These are phyloP conservation scores for Halesus radiatus DNA, from an alignment of 1,140 invertebrate species.

Conservation along the genomic window DNA sequence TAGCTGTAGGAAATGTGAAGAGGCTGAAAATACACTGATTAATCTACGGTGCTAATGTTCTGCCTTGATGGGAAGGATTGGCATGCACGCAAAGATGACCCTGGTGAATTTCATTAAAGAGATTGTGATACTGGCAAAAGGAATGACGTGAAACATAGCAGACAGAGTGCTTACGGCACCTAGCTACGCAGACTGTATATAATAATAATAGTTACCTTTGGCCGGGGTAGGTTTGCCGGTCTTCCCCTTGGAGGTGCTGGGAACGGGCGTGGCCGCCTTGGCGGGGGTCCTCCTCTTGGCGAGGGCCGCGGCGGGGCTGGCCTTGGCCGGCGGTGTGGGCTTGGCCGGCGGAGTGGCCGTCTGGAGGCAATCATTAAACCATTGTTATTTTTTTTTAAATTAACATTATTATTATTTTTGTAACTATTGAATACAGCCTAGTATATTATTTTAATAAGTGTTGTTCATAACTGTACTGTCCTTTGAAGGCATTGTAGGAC, in stretches of 20 bases:
- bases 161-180: neutral
- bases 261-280: constrained; percentile 15
- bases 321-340: constrained; percentile 38
- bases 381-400: neutral
- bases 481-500: no score
- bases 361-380: constrained; percentile 18
- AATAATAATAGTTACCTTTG: constrained; percentile 58
- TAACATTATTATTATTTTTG: neutral
- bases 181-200: neutral
- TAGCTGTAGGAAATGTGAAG: no score
- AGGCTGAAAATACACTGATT: no score
- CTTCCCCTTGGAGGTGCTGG: constrained; percentile 60
- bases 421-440: neutral
- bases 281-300: constrained; percentile 29
- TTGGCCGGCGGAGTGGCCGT: constrained; percentile 48
- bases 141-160: no score
- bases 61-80: no score
- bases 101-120: no score
- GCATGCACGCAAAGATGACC: no score
- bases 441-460: neutral
- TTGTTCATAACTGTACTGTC: no score
- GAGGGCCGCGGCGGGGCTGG: neutral
- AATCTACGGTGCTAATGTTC: no score
- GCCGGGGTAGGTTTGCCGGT: constrained; percentile 50
- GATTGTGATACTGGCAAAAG: no score